These are phyloP conservation scores for Gallinago solitaria DNA, from an alignment of 2,797 vertebrate species.

Conservation along the genomic window DNA sequence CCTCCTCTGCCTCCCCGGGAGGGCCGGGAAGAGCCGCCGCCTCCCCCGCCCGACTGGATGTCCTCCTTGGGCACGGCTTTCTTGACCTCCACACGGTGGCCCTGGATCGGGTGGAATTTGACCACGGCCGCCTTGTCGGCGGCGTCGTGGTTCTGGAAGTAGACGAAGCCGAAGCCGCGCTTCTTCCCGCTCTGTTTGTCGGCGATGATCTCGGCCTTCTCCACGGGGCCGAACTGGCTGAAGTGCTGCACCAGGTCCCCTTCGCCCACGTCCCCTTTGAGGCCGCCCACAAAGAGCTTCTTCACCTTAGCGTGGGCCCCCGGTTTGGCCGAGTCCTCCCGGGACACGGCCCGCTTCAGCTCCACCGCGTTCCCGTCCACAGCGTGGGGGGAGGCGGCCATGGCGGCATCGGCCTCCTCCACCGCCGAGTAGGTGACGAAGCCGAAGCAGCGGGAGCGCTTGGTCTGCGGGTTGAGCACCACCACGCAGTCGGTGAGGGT, in stretches of 20 bases:
- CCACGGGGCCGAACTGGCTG: conserved; percentile 90
- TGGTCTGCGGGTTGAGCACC: conserved; percentile 94
- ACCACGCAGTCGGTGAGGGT: conserved; percentile 95
- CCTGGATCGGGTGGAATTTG: conserved; percentile 94
- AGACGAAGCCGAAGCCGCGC: conserved; percentile 95
- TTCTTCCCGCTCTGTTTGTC: conserved; percentile 97
- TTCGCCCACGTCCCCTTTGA: conserved; percentile 92
- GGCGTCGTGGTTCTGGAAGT: conserved; percentile 93
- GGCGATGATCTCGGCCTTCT: conserved; percentile 96
- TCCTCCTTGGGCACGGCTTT: conserved; percentile 96
- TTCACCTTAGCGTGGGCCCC: conserved; percentile 97
- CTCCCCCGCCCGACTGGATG: conserved; percentile 86
- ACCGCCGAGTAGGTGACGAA: conserved; percentile 95
- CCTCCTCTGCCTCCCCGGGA: conserved; percentile 83
- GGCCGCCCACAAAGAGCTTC: conserved; percentile 94
- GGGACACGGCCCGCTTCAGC: conserved; percentile 95
- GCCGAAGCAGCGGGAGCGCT: conserved; percentile 95
- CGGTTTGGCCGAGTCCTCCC: conserved; percentile 94
- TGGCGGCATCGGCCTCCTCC: conserved; percentile 94
- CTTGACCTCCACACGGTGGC: conserved; percentile 97
- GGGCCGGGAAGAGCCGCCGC: conserved; percentile 80
- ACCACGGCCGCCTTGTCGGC: conserved; percentile 96
- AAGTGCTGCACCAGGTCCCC: conserved; percentile 88
- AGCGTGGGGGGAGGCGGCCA: conserved; percentile 94
- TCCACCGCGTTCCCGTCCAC: conserved; percentile 95